Percentiles rank a stretch among this genome's conserved stretches.
Conservation (phyloP, 2,888 invertebrate genomes). For the Eristalis pertinax region DNA sequence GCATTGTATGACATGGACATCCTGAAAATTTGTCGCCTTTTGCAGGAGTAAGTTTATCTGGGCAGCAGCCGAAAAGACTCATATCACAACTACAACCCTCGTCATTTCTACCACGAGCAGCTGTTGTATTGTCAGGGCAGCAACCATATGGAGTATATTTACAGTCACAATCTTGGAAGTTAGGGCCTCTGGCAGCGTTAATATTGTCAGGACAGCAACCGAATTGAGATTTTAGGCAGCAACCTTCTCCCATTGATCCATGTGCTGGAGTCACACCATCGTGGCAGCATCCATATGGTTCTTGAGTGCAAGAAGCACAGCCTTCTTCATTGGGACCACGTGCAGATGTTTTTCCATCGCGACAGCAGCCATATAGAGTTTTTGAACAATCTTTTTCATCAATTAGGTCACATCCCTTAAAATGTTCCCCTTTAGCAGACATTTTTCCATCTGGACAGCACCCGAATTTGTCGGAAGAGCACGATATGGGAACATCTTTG, state of each 20-base stretch:
- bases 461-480: slow-evolving; percentile 82
- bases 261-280: slow-evolving; percentile 93
- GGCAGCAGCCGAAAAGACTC: slow-evolving; percentile 90
- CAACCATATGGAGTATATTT: slow-evolving; percentile 89
- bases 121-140: slow-evolving; percentile 91
- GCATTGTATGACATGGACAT: slow-evolving; percentile 91
- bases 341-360: slow-evolving; percentile 86
- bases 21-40: slow-evolving; percentile 90
- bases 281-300: slow-evolving; percentile 92
- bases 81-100: slow-evolving; percentile 92
- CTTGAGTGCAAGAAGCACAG: slow-evolving; percentile 87
- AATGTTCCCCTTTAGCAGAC: slow-evolving; percentile 84
- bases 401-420: slow-evolving; percentile 76
- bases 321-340: slow-evolving; percentile 87
- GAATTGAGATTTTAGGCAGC: slow-evolving; percentile 87
- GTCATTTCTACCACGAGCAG: slow-evolving; percentile 89
- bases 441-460: slow-evolving; percentile 88
- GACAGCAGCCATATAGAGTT: slow-evolving; percentile 89
- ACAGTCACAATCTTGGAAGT: slow-evolving; percentile 91
- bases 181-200: slow-evolving; percentile 90
- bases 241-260: slow-evolving; percentile 91
- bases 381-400: slow-evolving; percentile 82
- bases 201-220: slow-evolving; percentile 97
- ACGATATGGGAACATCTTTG: slow-evolving; percentile 77
- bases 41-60: slow-evolving; percentile 90